A percentile compares a stretch with the other conserved stretches of the same genome.
These are phyloP conservation scores for Orchestes rusci DNA, from an alignment of 2,888 invertebrate species.

Conservation along the genomic window DNA sequence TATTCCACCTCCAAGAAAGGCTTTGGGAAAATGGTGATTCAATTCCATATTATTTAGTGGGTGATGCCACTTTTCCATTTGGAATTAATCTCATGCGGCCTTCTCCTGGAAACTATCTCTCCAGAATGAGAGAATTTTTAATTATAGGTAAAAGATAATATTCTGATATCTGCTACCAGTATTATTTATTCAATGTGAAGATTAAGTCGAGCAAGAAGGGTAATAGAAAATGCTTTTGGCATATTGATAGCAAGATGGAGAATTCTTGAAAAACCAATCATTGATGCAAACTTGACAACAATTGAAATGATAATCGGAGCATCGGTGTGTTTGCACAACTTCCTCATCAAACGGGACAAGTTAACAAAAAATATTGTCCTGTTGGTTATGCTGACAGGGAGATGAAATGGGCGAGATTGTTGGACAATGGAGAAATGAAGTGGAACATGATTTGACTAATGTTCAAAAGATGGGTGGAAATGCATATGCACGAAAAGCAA, in stretches of 20 bases:
- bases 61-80: constrained; percentile 4
- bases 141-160: too few relatives aligned
- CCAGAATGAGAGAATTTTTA: constrained; percentile 1
- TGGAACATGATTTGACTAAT: not conserved
- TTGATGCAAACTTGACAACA: not conserved
- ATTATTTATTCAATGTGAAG: too few relatives aligned
- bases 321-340: not conserved
- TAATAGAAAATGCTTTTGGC: too few relatives aligned
- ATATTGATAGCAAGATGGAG: not conserved
- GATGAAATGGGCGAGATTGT: not conserved
- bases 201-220: too few relatives aligned
- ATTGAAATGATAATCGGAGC: not conserved
- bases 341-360: not conserved
- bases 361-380: not conserved
- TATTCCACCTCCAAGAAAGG: not conserved
- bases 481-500: not conserved
- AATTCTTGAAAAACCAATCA: not conserved
- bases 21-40: not conserved
- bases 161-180: too few relatives aligned
- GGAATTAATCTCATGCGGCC: constrained; percentile 4
- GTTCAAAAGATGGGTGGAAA: not conserved
- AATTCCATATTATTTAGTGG: constrained; percentile 1
- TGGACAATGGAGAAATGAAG: not conserved
- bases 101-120: constrained; percentile 1
- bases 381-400: too few relatives aligned